phyloP scores from a whole-genome alignment of 92 coral and sea anemone species.

The Porites lobata region DNA sequence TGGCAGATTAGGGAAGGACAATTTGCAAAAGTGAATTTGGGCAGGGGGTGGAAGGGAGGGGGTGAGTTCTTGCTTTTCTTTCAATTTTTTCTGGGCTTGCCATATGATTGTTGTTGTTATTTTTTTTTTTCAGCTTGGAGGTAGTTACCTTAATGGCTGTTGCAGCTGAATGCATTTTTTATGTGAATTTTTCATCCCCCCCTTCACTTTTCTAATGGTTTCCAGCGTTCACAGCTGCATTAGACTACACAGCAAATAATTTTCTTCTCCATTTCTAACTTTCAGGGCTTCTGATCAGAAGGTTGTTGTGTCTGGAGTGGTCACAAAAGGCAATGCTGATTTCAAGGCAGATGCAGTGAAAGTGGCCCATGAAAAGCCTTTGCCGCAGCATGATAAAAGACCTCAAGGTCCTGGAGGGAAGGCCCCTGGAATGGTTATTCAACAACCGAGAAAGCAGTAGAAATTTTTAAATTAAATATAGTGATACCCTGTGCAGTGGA shows the following conservation, averaged over 20 bases:
- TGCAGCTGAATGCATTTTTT: too few species aligned
- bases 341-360: constrained; percentile 89
- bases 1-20: too few species aligned
- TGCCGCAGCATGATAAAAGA: constrained; percentile 90
- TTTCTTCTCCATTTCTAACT: neutral
- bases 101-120: too few species aligned
- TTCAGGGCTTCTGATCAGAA: constrained; percentile 78
- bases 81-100: too few species aligned
- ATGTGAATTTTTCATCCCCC: too few species aligned
- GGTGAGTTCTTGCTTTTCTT: too few species aligned
- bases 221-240: neutral
- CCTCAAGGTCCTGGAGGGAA: constrained; percentile 73
- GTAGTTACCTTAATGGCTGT: too few species aligned
- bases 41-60: too few species aligned
- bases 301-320: constrained; percentile 89
- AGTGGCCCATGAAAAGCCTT: constrained; percentile 95
- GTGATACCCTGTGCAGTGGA: neutral
- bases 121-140: too few species aligned
- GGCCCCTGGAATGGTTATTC: constrained; percentile 67
- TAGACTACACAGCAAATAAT: constrained; percentile 7
- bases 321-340: constrained; percentile 91
- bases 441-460: constrained; percentile 96
- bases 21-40: too few species aligned
- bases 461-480: constrained; percentile 9
- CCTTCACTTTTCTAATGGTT: too few species aligned